Evolutionary conservation across 2,797 vertebrate genomes (phyloP).

Genomic region (Pipistrellus nathusii): DNA sequence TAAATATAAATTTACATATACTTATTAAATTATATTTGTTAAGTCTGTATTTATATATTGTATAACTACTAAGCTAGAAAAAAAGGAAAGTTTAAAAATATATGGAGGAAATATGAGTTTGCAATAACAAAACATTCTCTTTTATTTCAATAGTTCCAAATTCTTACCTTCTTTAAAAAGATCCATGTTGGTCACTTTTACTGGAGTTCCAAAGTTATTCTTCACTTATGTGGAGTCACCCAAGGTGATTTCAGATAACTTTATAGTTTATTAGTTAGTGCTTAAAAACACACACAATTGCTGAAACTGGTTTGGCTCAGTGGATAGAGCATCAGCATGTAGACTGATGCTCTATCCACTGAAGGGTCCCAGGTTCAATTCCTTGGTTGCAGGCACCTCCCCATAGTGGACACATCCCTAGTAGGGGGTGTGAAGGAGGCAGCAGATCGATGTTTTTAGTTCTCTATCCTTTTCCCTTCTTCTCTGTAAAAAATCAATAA

Average conservation of each 20-base stretch:
- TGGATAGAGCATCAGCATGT: too few relatives aligned
- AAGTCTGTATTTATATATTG: neutral
- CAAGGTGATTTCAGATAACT: neutral
- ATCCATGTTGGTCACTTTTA: neutral
- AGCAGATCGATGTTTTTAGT: too few relatives aligned
- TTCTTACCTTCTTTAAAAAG: neutral
- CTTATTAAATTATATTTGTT: neutral
- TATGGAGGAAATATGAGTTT: neutral
- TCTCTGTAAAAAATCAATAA: too few relatives aligned
- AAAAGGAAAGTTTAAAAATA: neutral
- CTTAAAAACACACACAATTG: neutral
- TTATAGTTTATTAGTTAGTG: neutral
- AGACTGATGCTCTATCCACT: too few relatives aligned
- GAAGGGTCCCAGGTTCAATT: too few relatives aligned
- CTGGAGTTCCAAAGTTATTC: neutral
- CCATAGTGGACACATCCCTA: too few relatives aligned
- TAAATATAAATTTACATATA: neutral
- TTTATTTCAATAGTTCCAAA: constrained; percentile 15
- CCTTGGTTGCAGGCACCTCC: too few relatives aligned
- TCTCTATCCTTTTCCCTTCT: too few relatives aligned
- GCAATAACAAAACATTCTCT: neutral
- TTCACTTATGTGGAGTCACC: neutral
- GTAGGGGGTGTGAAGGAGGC: too few relatives aligned
- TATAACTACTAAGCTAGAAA: neutral
- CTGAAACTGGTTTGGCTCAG: too few relatives aligned